Base-by-base conservation (phyloP, 2,888 invertebrate species). In the Drosophila acutilabella region DNA sequence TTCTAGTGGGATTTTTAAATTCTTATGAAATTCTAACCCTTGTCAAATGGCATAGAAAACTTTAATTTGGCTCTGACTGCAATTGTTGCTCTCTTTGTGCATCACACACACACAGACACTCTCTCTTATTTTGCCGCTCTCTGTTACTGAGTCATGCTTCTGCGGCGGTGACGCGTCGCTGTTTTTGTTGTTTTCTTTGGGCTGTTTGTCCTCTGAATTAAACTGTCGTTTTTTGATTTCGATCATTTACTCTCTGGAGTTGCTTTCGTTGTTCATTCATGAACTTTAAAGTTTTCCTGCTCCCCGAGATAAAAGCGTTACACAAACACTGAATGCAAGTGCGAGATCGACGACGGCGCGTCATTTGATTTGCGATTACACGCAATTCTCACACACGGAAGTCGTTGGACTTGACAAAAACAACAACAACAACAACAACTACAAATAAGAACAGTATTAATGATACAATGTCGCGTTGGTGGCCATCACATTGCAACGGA, bases 331-430 rank as follows among this genome's bases (percentile, higher is more conserved):
- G 56, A 66, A 65, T 45, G 56, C 60, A 68, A 64, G 61, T 75
- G 65, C 67, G 56, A 23, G 62, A 42, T 23, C 52, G 36, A 18
- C 26, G 44, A 1, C 16, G 48, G 20, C 44, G n/a, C 57, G 53
- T 57, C 60, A 57, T 58, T 71, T 71, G 44, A 58, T 58, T 64
- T 40, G 56, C 70, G 70, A 81, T 76, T 74, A 71, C 76, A 56
- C 64, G 72, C 71, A 66, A 72, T 74, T 69, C 56, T 79, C 59
- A 64, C 66, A 82, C 61, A 64, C 81, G 84, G 85, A 84, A 82
- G 80, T 84, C 77, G 67, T 83, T 67, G 62, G 52, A 75, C 81
- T 66, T 48, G 58, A 61, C 64, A 71, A 56, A 57, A 73, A 59
- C 56, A 75, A 57, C 57, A 71, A 67, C 44, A 33, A 47, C 26